phyloP scores from a whole-genome alignment of 2,888 invertebrate species.

The Dysmachus trigonus region DNA sequence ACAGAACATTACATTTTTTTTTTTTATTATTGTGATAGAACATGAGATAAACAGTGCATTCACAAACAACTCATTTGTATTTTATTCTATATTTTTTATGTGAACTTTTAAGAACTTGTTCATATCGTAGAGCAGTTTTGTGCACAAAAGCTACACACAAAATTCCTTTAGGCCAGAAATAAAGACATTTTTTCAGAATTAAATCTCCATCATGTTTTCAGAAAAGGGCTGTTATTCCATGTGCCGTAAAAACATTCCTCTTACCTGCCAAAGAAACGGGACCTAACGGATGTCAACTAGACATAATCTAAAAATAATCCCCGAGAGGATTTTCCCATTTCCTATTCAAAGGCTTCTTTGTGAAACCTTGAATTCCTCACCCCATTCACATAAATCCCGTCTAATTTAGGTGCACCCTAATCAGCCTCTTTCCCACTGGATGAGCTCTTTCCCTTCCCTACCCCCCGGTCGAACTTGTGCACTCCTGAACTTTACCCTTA shows the following conservation, averaged over 20 bases:
- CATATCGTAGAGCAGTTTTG: neutral
- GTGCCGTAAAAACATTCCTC: neutral
- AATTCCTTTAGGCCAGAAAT: neutral
- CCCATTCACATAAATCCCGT: constrained; percentile 23
- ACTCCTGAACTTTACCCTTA: neutral
- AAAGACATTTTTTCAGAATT: neutral
- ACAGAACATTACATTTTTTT: no score
- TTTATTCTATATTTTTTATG: no score
- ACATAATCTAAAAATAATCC: constrained; percentile 25
- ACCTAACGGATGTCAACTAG: neutral
- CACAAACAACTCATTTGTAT: neutral
- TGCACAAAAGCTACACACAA: neutral
- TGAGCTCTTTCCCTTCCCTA: neutral
- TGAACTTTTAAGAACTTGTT: neutral
- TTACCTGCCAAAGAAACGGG: neutral
- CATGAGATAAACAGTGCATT: no score
- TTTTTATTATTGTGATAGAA: no score
- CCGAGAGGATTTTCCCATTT: constrained; percentile 18
- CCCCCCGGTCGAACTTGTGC: neutral
- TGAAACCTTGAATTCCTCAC: constrained; percentile 22
- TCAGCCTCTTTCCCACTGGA: constrained; percentile 10
- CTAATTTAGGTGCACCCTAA: constrained; percentile 26
- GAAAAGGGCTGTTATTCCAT: neutral
- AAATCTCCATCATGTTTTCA: neutral
- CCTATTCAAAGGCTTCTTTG: neutral